Evolutionary conservation across 2,888 invertebrate genomes (phyloP).

Genomic region (Mythimna loreyi): DNA sequence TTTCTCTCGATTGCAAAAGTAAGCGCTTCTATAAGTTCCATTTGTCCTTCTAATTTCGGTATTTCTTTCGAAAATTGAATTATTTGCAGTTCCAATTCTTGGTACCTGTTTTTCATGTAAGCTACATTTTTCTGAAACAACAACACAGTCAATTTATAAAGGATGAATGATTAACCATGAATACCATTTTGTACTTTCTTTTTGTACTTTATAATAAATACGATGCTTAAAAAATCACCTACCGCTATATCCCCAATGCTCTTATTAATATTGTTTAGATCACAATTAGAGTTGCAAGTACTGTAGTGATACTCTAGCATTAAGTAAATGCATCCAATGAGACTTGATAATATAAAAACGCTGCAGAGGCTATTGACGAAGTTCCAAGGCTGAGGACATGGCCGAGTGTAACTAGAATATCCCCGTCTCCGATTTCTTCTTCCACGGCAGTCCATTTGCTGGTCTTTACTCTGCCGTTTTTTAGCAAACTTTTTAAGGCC

Average conservation of each 20-base stretch:
- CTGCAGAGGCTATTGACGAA: conserved; percentile 70
- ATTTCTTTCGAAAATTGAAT: conserved; percentile 76
- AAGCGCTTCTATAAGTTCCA: conserved; percentile 79
- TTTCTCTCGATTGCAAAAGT: conserved; percentile 72
- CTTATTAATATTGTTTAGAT: conserved; percentile 73
- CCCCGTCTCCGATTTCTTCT: conserved; percentile 74
- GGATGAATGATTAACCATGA: neutral
- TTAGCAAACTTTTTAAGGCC: neutral
- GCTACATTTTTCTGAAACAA: conserved; percentile 79
- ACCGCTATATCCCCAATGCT: conserved; percentile 81
- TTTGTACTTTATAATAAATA: neutral
- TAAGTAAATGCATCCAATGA: conserved; percentile 77
- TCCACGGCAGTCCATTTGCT: conserved; percentile 76
- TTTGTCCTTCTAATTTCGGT: conserved; percentile 83
- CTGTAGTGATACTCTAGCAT: conserved; percentile 80
- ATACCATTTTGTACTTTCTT: too few species aligned
- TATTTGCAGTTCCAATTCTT: conserved; percentile 77
- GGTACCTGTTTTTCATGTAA: conserved; percentile 75
- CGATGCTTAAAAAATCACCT: conserved; percentile 65
- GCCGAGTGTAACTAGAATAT: conserved; percentile 36
- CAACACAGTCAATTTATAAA: neutral
- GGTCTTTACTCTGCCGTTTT: conserved; percentile 43
- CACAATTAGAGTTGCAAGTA: conserved; percentile 71
- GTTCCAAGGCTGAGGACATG: conserved; percentile 58
- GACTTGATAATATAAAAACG: conserved; percentile 73